Conservation (phyloP, 1,140 invertebrate genomes). For the Scylla paramamosain region DNA sequence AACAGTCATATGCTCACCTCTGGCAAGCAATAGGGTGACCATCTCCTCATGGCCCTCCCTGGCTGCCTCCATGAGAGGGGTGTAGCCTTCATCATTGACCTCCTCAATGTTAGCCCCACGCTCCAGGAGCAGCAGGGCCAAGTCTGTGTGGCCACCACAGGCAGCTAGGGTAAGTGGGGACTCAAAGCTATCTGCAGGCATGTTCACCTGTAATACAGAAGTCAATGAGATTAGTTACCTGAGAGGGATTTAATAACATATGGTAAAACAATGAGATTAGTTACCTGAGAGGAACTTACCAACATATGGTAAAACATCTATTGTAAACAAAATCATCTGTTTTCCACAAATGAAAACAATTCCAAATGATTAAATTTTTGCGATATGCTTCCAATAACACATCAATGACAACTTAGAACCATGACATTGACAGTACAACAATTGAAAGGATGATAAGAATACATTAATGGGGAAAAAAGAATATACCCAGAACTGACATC, state of each 20-base stretch:
- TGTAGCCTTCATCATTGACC: constrained; percentile 99
- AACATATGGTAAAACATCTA: neutral
- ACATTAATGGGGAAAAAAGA: neutral
- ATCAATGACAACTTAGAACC: neutral
- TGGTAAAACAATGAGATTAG: neutral
- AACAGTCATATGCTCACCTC: constrained; percentile 84
- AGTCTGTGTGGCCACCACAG: constrained; percentile 98
- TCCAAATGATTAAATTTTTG: neutral
- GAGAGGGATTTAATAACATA: neutral
- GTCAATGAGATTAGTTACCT: neutral
- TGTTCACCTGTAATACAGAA: constrained; percentile 87
- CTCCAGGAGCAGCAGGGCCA: constrained; percentile 96
- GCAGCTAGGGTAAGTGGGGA: constrained; percentile 98
- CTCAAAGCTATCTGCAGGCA: constrained; percentile 99
- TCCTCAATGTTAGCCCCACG: constrained; percentile 99
- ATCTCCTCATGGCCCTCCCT: constrained; percentile 99
- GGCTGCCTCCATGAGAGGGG: constrained; percentile 99
- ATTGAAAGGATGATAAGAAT: neutral
- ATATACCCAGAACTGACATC: neutral
- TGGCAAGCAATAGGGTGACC: constrained; percentile 95
- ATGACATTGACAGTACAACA: neutral
- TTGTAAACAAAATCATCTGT: neutral
- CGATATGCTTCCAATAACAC: neutral
- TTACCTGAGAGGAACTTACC: neutral
- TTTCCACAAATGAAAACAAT: no score